Evolutionary conservation across 1,140 invertebrate genomes (phyloP), one percentile per base, ranked within the genome.

Genomic region (Tetragonula clypearis): DNA sequence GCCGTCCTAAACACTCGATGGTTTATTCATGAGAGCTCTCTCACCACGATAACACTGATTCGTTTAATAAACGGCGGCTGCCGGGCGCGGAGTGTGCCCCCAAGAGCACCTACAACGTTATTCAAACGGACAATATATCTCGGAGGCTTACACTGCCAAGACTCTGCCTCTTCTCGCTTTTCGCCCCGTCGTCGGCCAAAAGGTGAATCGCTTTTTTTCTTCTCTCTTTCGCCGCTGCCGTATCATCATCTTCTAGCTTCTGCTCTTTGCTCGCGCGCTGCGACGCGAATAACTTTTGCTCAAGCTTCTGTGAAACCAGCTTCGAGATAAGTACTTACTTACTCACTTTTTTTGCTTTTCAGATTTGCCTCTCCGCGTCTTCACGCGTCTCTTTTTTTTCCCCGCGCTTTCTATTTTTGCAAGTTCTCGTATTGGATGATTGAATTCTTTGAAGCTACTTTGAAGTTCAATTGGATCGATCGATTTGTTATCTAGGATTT

Each of bases 21-120:
- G 93, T 93, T 94, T 94, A 94, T 94, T 94, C 94, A 94, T 94
- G 93, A 94, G 93, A 89, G 89, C 91, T 93, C 93, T 88, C 89
- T 93, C 92, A 90, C 92, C 91, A 88, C 92, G 93, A 94, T 94
- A 94, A 94, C 93, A 92, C 93, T 94, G 93, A 94, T 94, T 94
- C 93, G 91, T 93, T 94, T 94, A 94, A 94, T 94, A 94, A 94
- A 94, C 93, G 93, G 89, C 90, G 76, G 88, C 88, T 66, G 80
- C 84, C 82, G 83, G 69, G 65, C 84, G 82, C 77, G 78, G 84
- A 86, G 82, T 87, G 86, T 84, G 84, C 87, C 78, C 75, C 87
- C 73, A 60, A 87, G 82, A 90, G 79, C 73, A 85, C 87, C 85
- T 90, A 91, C 86, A 91, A 91, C 90, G 89, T 94, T 93, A 93